Base-by-base conservation (phyloP, 2,888 invertebrate species). In the Oscheius onirici region DNA sequence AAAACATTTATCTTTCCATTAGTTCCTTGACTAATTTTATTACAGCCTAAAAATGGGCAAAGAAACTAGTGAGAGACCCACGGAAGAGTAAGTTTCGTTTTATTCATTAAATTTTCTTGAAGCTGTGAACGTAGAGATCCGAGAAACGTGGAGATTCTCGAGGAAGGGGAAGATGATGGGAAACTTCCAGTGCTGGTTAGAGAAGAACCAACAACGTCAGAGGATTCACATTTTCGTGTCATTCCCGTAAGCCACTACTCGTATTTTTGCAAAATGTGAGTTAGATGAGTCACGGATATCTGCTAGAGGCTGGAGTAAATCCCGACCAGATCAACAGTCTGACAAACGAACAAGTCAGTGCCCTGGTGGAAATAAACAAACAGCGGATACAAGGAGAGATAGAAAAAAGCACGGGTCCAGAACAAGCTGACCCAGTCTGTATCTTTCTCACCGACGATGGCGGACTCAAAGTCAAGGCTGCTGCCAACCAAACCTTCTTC, bases 221-320 rank as follows among this genome's bases (percentile, higher is more conserved):
- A 58, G 17, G 58, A 17, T 13, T 13, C 40, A 15, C 63, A 46
- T n/a, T n/a, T n/a, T 49, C 46, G 49, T 49, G 28, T 49, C 24
- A 49, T 63, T 63, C 10, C 34, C 8, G 63, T 63, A 49, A 15
- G 63, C 11, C 11, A 20, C 8, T 22, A 22, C 11, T 43, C 22
- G 3, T 41, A 43, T 13, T 0, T 17, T 43, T n/a, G 22, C 13
- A 6, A 40, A 22, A 43, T 63, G n/a, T 5, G 28, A 61, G 78
- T 22, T 69, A 81, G 73, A 77, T 82, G 11, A 72, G 72, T 5
- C 69, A 65, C 10, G 81, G 78, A 58, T 78, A 82, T 60, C 51
- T 82, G 6, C 72, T 73, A n/a, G 78, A 77, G 55, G 78, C 78
- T 5, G 81, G 81, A 6, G 70, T 80, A 24, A 79, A 76, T 46